Evolutionary conservation across 2,888 invertebrate species (phyloP).

Genomic region (Xylocampa areola): DNA sequence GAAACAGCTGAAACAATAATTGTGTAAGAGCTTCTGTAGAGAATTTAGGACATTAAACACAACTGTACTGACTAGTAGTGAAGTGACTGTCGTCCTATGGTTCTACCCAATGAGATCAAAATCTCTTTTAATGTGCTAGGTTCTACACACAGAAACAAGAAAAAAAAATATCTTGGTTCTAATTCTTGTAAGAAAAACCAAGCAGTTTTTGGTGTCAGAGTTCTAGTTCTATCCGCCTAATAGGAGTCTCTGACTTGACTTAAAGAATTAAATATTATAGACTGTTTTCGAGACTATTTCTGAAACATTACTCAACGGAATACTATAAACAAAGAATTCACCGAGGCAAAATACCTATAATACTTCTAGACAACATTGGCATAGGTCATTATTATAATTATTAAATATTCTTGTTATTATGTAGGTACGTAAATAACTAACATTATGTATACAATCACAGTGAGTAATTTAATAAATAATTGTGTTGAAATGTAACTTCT

Average conservation of each 20-base stretch:
- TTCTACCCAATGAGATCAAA: too few relatives aligned
- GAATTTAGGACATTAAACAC: background rate
- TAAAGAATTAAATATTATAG: too few relatives aligned
- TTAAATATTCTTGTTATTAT: conserved; percentile 12
- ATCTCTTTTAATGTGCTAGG: too few relatives aligned
- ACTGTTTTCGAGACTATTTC: conserved; percentile 8
- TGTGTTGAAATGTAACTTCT: too few relatives aligned
- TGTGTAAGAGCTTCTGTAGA: background rate
- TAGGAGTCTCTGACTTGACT: too few relatives aligned
- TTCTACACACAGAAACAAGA: too few relatives aligned
- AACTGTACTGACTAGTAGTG: background rate
- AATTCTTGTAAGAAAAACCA: background rate
- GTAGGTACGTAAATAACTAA: conserved; percentile 14
- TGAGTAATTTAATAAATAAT: too few relatives aligned
- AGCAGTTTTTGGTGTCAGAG: too few relatives aligned
- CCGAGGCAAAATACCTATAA: conserved; percentile 4
- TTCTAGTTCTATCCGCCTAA: too few relatives aligned
- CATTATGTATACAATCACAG: too few relatives aligned
- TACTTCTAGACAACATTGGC: conserved; percentile 8
- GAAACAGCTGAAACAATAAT: conserved; percentile 3
- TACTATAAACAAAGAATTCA: conserved; percentile 24
- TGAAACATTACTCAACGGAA: conserved; percentile 12
- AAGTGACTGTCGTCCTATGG: too few relatives aligned
- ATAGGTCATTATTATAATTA: conserved; percentile 27
- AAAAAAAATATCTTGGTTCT: too few relatives aligned